Conservation (phyloP, 2,888 invertebrate genomes). For the Ceramica pisi region DNA sequence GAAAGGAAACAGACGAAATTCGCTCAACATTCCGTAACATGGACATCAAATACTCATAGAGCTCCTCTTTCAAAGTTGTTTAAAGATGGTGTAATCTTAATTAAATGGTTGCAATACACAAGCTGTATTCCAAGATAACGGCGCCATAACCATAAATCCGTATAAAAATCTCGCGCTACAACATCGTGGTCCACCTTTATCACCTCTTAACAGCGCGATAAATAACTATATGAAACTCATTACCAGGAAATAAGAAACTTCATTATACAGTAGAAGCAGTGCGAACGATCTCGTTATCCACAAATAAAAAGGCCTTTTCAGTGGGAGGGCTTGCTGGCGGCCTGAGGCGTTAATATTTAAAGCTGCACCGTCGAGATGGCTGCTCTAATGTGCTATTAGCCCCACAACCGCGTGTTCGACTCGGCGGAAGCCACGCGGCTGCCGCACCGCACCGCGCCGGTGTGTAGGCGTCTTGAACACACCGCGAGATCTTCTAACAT, state of each 20-base stretch:
- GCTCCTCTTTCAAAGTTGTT: conserved; percentile 22
- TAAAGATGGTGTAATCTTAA: conserved; percentile 39
- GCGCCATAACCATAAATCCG: conserved; percentile 64
- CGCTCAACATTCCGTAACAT: conserved; percentile 41
- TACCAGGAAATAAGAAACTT: conserved; percentile 82
- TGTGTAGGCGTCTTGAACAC: conserved; percentile 34
- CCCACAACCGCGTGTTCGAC: conserved; percentile 76
- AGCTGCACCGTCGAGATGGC: conserved; percentile 79
- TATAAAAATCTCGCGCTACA: conserved; percentile 64
- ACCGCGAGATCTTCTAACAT: conserved; percentile 29
- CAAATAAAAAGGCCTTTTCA: conserved; percentile 85
- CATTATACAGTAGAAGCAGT: conserved; percentile 78
- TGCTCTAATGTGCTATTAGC: conserved; percentile 86
- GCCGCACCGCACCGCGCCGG: conserved; percentile 28
- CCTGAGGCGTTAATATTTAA: conserved; percentile 85
- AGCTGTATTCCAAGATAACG: conserved; percentile 56
- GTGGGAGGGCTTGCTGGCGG: conserved; percentile 71
- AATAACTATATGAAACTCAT: conserved; percentile 80
- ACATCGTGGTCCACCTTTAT: conserved; percentile 61
- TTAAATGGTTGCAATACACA: conserved; percentile 47
- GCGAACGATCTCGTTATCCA: conserved; percentile 83
- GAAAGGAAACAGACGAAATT: conserved; percentile 42
- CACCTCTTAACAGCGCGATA: conserved; percentile 71
- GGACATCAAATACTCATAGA: conserved; percentile 26
- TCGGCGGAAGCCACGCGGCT: conserved; percentile 61